Evolutionary conservation across 2,888 invertebrate genomes (phyloP), one percentile per base, ranked within the genome.

Genomic region (Cephalotes varians): DNA sequence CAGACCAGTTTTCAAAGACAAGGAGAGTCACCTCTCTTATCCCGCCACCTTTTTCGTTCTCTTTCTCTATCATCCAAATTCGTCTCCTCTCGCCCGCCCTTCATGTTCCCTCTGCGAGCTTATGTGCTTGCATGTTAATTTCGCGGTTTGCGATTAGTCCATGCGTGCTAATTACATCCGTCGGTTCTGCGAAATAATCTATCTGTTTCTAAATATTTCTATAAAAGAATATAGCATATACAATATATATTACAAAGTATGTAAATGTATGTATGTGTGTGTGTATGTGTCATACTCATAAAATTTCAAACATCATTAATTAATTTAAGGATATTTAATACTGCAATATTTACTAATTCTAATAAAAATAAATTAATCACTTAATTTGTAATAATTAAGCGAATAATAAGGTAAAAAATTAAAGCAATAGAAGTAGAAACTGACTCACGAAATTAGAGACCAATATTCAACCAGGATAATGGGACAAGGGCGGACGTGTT

Each of bases 1-100:
- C 86, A 87, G 88, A 90, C 90, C 90, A 90, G 90, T 90, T 90
- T 90, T 89, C 90, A 84, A 85, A 86, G 90, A 89, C 82, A 85
- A 86, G 85, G 74, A 86, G 82, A 58, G 62, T 72, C 71, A 69
- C 83, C 82, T 80, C 85, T 83, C 83, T 81, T 83, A 65, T 85
- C 76, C 85, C 88, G 72, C 56, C 87, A 77, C 81, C 64, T 71
- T 62, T 73, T 28, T 81, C 67, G 44, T 69, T 81, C 60, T 54
- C 51, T 34, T 64, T 80, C 71, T 56, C 71, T 72, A 67, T 79
- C 82, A 69, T 64, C 85, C 51, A 58, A 56, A 71, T 77, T 83
- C 76, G 58, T 25, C 56, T 69, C 56, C 47, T 62, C 47, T 37
- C 34, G 3, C 44, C 51, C 73, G 31, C 71, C 76, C n/a, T 64